Base-by-base conservation (phyloP, 2,113 vertebrate genomes). In the Dolichotis patagonum region DNA sequence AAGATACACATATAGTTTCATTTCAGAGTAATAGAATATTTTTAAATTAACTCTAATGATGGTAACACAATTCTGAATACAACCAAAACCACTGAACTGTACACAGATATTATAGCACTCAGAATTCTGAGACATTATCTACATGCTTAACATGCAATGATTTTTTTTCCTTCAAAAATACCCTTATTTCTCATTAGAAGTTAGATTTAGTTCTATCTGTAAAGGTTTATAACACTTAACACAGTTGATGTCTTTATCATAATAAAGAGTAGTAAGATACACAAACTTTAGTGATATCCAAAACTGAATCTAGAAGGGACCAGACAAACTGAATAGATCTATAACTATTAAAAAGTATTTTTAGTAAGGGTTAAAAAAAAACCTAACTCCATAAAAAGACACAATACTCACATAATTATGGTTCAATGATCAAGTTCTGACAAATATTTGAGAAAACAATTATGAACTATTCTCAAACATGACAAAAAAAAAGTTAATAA, bases 161-260 rank as follows among this genome's bases (percentile, higher is more conserved):
- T 3, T 52, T 87, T 52, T 46, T 60, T 95, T 87, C 85, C 54
- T 77, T 87, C 58, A 88, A 8, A 87, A 93, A 63, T 60, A 94
- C 32, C 75, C 17, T 58, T 56, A 41, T 6, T 65, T 96, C 60
- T 77, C 43, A 91, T 54, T 78, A 62, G 17, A 97, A 95, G 9
- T 38, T 90, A 46, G 28, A 6, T 71, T 95, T 90, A 84, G 28
- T 85, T 88, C 32, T 60, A 20, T 38, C 67, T 32, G 65, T 35
- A 86, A 96, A 90, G 83, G 5, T 88, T 84, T 84, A 67, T 20
- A 63, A 52, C 54, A 78, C 30, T 69, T 62, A 84, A 62, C 24
- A 80, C 30, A 58, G 32, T 2, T 96, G 56, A 78, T 32, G 12
- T 91, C 35, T 20, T 30, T 35, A 54, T 35, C 41, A 77, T 60